Percentiles rank a stretch among this genome's conserved stretches.
Evolutionary conservation across 2,888 invertebrate genomes (phyloP).

Genomic region (Helobdella robusta): DNA sequence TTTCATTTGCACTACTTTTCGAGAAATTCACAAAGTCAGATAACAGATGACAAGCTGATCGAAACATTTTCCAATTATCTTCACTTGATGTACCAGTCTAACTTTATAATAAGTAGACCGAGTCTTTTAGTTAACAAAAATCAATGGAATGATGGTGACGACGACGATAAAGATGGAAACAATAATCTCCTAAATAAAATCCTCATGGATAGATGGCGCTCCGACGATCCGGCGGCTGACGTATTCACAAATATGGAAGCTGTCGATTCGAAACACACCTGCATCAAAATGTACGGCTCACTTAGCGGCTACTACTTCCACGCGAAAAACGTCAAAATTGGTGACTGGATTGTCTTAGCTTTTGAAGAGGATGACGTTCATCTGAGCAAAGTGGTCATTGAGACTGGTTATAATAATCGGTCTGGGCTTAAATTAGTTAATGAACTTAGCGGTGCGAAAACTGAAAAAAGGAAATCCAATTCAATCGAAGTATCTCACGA

Average conservation of each 20-base stretch:
- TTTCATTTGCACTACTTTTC: no score
- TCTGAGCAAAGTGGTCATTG: slow-evolving; percentile 1
- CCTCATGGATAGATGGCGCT: not conserved
- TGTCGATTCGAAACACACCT: not conserved
- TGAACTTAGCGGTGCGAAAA: no score
- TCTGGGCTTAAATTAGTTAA: no score
- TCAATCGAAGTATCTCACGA: not conserved
- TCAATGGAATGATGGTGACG: not conserved
- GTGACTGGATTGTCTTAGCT: slow-evolving; percentile 11
- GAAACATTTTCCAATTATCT: not conserved
- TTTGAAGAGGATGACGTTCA: slow-evolving; percentile 13
- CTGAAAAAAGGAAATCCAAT: not conserved
- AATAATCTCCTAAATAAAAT: not conserved
- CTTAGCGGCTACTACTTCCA: slow-evolving; percentile 1
- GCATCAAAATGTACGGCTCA: not conserved
- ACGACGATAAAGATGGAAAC: no score
- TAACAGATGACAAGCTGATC: not conserved
- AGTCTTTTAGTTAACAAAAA: not conserved
- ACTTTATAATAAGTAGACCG: not conserved
- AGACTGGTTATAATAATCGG: no score
- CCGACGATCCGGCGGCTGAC: slow-evolving; percentile 6
- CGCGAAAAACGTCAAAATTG: not conserved
- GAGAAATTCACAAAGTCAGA: no score
- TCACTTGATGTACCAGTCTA: slow-evolving; percentile 11
- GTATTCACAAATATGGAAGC: slow-evolving; percentile 11